Evolutionary conservation across 2,797 vertebrate genomes (phyloP), one percentile per base, ranked within the genome.

Genomic region (Mareca strepera): DNA sequence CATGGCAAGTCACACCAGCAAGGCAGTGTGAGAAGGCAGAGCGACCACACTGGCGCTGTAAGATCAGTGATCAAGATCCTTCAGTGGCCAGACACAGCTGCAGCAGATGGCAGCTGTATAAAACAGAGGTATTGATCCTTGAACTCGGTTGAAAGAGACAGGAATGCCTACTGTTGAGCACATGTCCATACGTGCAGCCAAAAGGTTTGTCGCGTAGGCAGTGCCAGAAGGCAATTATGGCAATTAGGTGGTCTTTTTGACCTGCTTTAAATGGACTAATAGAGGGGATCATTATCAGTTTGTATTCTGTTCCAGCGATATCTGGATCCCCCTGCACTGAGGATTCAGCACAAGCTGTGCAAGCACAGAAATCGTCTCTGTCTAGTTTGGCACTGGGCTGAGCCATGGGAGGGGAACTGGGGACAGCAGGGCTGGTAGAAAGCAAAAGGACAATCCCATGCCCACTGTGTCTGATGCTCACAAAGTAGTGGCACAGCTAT

Each of bases 191-290:
- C 17, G 12, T 0, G 33, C 26, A 62, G 91, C 83, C 91, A 90
- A 87, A 79, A 92, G 44, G 62, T 55, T 90, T 90, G 77, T 21
- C 79, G 33, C 56, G 48, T 20, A 56, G 48, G 74, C 88, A 90
- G 18, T 44, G 81, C 92, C 88, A 92, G 78, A 74, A 93, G 72
- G 53, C 75, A 94, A 79, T 93, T 94, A 96, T 11, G 26, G 64
- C 74, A 88, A 92, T 94, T 92, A 92, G 68, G 83, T 64, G 33
- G 72, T 48, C 63, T 48, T 94, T 93, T 22, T 64, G 74, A 96
- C 83, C 92, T 43, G 44, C 53, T 92, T 86, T 33, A 72, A 95
- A 93, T 72, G 53, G 56, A 43, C 81, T 86, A 85, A 86, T 82
- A 86, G 44, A 77, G 86, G 60, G 64, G 53, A 55, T 79, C 83